These are phyloP conservation scores for Columbina picui DNA, from an alignment of 2,113 vertebrate genomes.

Conservation along the genomic window DNA sequence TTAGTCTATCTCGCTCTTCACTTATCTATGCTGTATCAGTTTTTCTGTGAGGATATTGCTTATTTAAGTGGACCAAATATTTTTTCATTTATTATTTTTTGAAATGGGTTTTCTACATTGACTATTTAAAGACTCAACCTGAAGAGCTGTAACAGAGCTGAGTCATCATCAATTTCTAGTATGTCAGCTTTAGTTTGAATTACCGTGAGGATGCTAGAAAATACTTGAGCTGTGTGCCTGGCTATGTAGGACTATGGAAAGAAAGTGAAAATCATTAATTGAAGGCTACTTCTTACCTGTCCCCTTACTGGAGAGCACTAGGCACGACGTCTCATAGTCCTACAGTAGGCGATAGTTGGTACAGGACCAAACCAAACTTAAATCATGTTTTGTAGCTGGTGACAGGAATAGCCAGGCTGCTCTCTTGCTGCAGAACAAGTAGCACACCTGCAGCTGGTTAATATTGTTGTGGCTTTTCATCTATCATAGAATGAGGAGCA, in stretches of 20 bases:
- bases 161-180: background rate
- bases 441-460: background rate
- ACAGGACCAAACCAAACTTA: background rate
- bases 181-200: background rate
- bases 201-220: background rate
- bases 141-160: background rate
- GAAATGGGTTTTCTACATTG: background rate
- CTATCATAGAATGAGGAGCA: background rate
- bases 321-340: accelerated
- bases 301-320: background rate
- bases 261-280: background rate
- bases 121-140: background rate
- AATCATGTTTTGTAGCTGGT: background rate
- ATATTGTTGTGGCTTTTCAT: background rate
- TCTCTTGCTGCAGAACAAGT: background rate
- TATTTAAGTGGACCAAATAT: background rate
- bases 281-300: background rate
- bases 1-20: background rate
- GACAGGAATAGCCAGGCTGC: background rate
- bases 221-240: background rate
- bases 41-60: background rate
- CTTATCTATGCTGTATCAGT: background rate
- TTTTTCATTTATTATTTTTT: background rate
- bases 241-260: background rate
- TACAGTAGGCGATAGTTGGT: background rate